Conservation (phyloP, 2,797 vertebrate genomes). For the Adrianichthys oophorus region DNA sequence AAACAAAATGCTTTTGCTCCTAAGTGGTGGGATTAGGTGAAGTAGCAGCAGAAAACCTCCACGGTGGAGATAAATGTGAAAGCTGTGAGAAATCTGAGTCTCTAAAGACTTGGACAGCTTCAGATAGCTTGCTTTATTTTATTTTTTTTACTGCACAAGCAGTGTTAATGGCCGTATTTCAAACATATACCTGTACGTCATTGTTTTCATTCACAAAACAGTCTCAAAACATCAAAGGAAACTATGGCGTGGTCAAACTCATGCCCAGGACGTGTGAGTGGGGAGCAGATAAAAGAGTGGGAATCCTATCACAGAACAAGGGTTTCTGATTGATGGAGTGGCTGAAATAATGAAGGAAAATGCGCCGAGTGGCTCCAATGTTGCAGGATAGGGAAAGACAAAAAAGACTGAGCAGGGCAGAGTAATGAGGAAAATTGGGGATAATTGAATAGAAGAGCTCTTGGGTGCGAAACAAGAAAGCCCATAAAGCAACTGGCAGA, state of each 20-base stretch:
- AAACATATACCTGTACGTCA: neutral
- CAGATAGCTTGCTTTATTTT: no score
- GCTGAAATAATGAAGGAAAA: constrained; percentile 40
- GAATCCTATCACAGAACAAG: constrained; percentile 23
- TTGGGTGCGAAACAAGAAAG: constrained; percentile 28
- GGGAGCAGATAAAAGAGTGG: constrained; percentile 8
- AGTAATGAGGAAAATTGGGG: constrained; percentile 48
- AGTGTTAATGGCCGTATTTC: constrained; percentile 14
- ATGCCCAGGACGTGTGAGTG: constrained; percentile 6
- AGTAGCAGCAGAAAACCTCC: no score
- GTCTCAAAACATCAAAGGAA: constrained; percentile 13
- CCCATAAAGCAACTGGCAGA: constrained; percentile 22
- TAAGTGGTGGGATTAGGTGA: no score
- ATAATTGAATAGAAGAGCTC: constrained; percentile 48
- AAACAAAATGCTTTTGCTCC: no score
- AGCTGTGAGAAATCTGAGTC: no score
- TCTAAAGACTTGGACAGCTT: no score
- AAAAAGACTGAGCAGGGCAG: constrained; percentile 24
- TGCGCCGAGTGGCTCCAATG: constrained; percentile 8
- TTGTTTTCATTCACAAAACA: constrained; percentile 5
- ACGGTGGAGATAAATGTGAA: no score
- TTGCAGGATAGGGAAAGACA: constrained; percentile 9
- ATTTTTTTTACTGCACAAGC: no score
- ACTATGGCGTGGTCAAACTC: constrained; percentile 25
- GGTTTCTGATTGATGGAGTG: constrained; percentile 47